Evolutionary conservation across 2,888 invertebrate species (phyloP).

Genomic region (Athrips mouffetella): DNA sequence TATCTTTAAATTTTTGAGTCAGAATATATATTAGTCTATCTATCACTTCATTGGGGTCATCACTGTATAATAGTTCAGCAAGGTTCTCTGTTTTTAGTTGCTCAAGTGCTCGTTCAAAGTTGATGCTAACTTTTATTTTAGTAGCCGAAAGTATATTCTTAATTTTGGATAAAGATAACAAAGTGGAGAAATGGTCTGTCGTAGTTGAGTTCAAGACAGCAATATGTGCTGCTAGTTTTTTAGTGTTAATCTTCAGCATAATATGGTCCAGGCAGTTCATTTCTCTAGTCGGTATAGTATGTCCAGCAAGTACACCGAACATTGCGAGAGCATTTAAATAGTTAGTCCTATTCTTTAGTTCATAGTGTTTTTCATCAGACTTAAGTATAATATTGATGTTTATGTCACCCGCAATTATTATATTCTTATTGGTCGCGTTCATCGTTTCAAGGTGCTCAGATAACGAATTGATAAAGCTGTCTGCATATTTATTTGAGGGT

Average conservation of each 20-base stretch:
- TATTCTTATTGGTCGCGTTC: too few species aligned
- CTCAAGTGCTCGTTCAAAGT: not conserved
- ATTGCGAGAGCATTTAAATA: too few species aligned
- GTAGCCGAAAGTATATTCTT: not conserved
- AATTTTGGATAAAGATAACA: not conserved
- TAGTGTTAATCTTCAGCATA: not conserved
- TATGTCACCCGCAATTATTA: too few species aligned
- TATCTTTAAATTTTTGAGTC: not conserved
- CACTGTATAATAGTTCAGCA: not conserved
- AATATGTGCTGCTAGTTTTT: not conserved
- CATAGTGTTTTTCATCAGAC: not conserved
- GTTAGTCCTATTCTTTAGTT: not conserved
- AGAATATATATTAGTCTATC: too few species aligned
- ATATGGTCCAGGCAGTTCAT: conserved; percentile 1
- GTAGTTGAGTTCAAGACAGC: not conserved
- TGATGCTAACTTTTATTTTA: not conserved
- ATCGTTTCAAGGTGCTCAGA: conserved; percentile 21
- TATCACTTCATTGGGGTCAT: too few species aligned
- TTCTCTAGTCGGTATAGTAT: too few species aligned
- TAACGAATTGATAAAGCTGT: conserved; percentile 24
- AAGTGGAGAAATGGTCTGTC: not conserved
- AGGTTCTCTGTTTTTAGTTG: not conserved
- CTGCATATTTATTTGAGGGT: conserved; percentile 24
- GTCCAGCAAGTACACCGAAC: too few species aligned
- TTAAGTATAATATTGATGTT: conserved; percentile 24